These are phyloP conservation scores for Amitus sp. DNA, from an alignment of 2,888 invertebrate genomes.

Conservation along the genomic window DNA sequence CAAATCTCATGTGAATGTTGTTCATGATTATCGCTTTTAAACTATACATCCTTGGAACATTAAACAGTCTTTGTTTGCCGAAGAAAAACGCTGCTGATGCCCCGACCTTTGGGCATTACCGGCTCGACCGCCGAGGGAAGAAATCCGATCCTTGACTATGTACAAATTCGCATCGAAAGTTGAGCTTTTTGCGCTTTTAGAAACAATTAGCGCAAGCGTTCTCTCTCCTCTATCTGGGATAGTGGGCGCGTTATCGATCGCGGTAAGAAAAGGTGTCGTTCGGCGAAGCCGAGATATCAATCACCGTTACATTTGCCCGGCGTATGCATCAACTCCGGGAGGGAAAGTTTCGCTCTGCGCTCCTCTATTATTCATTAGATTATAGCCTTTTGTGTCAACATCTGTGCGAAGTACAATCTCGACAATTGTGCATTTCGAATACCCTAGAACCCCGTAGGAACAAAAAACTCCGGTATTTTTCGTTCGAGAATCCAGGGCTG, in stretches of 20 bases:
- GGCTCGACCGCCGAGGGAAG: slow-evolving; percentile 11
- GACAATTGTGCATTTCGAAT: neutral
- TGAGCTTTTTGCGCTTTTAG: neutral
- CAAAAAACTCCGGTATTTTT: too few species aligned
- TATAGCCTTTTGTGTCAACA: neutral
- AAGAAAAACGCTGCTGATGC: slow-evolving; percentile 33
- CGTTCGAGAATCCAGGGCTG: too few species aligned
- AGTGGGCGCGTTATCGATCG: too few species aligned
- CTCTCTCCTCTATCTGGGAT: too few species aligned
- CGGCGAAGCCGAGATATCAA: neutral
- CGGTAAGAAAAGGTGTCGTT: too few species aligned
- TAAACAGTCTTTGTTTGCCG: slow-evolving; percentile 54
- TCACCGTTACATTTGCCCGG: too few species aligned
- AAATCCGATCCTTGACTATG: slow-evolving; percentile 7
- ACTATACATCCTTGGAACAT: slow-evolving; percentile 54
- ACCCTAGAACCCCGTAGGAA: too few species aligned
- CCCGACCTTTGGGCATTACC: too few species aligned
- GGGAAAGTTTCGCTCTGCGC: too few species aligned
- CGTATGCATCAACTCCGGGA: too few species aligned
- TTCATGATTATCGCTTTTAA: slow-evolving; percentile 44
- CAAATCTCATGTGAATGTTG: slow-evolving; percentile 37
- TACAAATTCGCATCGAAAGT: neutral
- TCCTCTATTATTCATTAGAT: neutral
- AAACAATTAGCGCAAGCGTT: neutral
- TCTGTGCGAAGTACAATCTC: neutral